Base-by-base conservation (phyloP, 2,797 vertebrate species). In the Loris lydekkerianus region DNA sequence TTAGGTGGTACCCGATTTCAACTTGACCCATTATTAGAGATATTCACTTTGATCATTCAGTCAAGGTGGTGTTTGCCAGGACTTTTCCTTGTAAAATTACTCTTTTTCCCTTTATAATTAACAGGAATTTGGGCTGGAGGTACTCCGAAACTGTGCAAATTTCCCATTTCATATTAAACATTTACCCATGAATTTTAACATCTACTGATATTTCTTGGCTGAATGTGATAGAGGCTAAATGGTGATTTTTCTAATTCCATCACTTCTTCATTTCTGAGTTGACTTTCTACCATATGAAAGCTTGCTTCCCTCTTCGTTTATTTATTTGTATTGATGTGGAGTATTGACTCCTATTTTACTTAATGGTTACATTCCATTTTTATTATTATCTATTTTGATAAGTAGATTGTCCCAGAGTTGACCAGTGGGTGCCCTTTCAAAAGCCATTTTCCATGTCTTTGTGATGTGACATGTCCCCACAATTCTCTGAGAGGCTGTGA, bases 381-480 rank as follows among this genome's bases (percentile, higher is more conserved):
- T 72, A 20, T 65, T 14, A 40, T 69, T 89, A 40, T 61, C 95
- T 91, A 89, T 67, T 94, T 81, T 89, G 81, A 82, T 75, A 90
- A 78, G 73, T 94, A 83, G 72, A 49, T 40, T 72, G 40, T 72
- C 20, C 58, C n/a, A 34, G 49, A 84, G 73, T 85, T 93, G 81
- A 86, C 27, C 18, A 14, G 14, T 46, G n/a, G 14, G 46, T 46
- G 8, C 10, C 10, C 23, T 93, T 94, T 67, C 8, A 43, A 86
- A 43, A 86, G 65, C 65, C 84, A 46, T 34, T 27, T 60, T 87
- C 31, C 21, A 0, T 76, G 75, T 49, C 56, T 73, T 91, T 82
- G 14, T 53, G 49, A 53, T 53, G 20, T 87, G 31, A 75, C 3
- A 53, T 7, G 37, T 27, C 40, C 2, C 11, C 23, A 37, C 31